Base-by-base conservation (phyloP, 2,113 vertebrate species). In the Brachypteracias leptosomus region DNA sequence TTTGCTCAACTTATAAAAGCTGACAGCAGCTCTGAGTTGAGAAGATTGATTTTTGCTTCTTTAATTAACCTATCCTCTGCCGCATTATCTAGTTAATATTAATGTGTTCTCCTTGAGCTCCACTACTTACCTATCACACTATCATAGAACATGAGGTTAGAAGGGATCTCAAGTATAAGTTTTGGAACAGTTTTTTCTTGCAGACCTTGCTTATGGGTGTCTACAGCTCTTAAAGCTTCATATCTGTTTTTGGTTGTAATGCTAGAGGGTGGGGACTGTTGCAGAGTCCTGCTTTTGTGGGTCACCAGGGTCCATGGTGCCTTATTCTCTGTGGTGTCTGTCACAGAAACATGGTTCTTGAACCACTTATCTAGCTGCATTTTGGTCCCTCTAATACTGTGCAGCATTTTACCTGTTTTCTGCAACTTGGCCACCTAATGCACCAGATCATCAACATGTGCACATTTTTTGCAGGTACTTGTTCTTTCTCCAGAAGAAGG, bases 1-100 rank as follows among this genome's bases (percentile, higher is more conserved):
- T 81, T 35, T 66, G 44, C 62, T 91, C 51, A 70, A 15, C 40
- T 85, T 88, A 61, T 33, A 67, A 88, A 68, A 77, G 38, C 70
- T 93, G 81, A 82, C 54, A 87, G 75, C 29, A 79, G 65, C 40
- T 85, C 70, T 68, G 74, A 68, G 31, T 66, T 79, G 57, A 58
- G 49, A 91, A 94, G 89, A 89, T 49, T 88, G 71, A 93, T 82
- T 89, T 58, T 72, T 65, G 10, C 40, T 89, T 94, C 87, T 91
- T 96, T 95, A 94, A 95, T 93, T 94, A 91, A 91, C 66, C 70
- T 89, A 68, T 87, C 66, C 52, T 92, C 74, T 88, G 62, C 76
- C 95, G 61, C 68, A 88, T 66, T 76, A 21, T 24, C 68, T 65
- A 61, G 54, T 94, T 87, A 95, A 92, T 95, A 93, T 93, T 93